Percentiles rank a stretch among this genome's conserved stretches.
Evolutionary conservation across 1,140 invertebrate genomes (phyloP).

Genomic region (Glossosoma conforme): DNA sequence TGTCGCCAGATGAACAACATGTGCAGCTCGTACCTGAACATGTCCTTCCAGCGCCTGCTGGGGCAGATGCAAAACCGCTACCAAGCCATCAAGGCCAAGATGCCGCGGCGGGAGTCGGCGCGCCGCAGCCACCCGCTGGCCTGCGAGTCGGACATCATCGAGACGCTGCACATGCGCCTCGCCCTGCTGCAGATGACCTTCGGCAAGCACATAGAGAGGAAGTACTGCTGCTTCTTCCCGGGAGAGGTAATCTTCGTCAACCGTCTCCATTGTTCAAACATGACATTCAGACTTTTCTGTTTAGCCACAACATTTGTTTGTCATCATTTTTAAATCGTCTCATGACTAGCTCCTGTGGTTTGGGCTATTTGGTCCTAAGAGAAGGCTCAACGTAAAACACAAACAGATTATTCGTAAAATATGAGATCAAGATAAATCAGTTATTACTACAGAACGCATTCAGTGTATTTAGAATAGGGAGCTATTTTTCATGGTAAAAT

Average conservation of each 20-base stretch:
- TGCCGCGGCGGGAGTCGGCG: constrained; percentile 81
- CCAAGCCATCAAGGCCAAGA: constrained; percentile 80
- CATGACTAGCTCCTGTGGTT: no score
- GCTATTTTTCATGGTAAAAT: no score
- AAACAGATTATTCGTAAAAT: no score
- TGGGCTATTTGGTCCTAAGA: no score
- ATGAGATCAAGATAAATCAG: no score
- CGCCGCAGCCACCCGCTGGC: constrained; percentile 77
- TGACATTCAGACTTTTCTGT: constrained; percentile 14
- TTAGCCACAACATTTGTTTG: no score
- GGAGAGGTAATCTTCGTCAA: constrained; percentile 63
- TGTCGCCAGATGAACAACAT: constrained; percentile 71
- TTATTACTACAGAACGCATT: no score
- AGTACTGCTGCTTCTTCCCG: constrained; percentile 85
- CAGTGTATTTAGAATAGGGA: no score
- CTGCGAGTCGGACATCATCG: constrained; percentile 83
- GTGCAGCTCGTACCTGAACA: constrained; percentile 72
- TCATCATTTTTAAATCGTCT: no score
- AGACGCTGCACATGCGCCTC: constrained; percentile 83
- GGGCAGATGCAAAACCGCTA: constrained; percentile 74
- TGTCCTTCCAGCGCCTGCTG: constrained; percentile 74
- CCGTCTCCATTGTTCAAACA: not conserved
- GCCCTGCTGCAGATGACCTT: constrained; percentile 85
- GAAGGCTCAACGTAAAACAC: no score
- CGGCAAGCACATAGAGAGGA: constrained; percentile 85